Percentiles rank a stretch among this genome's conserved stretches.
Evolutionary conservation across 1,140 invertebrate species (phyloP).

Genomic region (Chymomyza costata): DNA sequence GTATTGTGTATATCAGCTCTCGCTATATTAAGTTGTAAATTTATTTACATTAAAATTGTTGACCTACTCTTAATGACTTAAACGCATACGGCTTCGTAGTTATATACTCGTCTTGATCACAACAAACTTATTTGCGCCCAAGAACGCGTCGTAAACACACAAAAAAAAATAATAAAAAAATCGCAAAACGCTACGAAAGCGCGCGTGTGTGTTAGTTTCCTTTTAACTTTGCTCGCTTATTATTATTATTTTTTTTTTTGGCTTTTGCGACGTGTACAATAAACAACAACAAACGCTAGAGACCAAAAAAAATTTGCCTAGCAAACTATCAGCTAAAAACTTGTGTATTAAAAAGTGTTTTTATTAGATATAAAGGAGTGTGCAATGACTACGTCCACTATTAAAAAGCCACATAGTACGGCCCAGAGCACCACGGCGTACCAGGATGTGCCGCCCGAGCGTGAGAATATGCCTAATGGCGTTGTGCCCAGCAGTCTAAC

Average conservation of each 20-base stretch:
- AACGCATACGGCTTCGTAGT: too few relatives aligned
- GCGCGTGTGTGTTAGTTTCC: too few relatives aligned
- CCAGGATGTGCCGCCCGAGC: constrained; percentile 12
- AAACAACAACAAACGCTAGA: constrained; percentile 5
- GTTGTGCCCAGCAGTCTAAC: constrained; percentile 14
- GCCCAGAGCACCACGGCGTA: not conserved
- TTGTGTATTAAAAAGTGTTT: constrained; percentile 1
- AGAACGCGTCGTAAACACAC: too few relatives aligned
- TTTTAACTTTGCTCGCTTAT: too few relatives aligned
- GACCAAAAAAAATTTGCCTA: constrained; percentile 10
- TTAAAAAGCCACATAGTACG: constrained; percentile 24
- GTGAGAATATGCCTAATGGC: constrained; percentile 1
- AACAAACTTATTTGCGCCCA: too few relatives aligned
- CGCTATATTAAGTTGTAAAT: too few relatives aligned
- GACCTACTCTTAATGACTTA: too few relatives aligned
- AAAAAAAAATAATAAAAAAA: too few relatives aligned
- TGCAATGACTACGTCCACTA: constrained; percentile 53
- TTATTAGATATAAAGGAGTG: constrained; percentile 3
- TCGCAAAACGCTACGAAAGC: too few relatives aligned
- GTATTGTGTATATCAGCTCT: too few relatives aligned
- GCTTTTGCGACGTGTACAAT: constrained; percentile 25
- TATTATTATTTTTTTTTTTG: constrained; percentile 13
- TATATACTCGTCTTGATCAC: too few relatives aligned
- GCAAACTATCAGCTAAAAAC: not conserved
- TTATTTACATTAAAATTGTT: too few relatives aligned